A percentile compares a stretch with the other conserved stretches of the same genome.
Conservation (phyloP, 1,140 invertebrate genomes). For the Atta texana region DNA sequence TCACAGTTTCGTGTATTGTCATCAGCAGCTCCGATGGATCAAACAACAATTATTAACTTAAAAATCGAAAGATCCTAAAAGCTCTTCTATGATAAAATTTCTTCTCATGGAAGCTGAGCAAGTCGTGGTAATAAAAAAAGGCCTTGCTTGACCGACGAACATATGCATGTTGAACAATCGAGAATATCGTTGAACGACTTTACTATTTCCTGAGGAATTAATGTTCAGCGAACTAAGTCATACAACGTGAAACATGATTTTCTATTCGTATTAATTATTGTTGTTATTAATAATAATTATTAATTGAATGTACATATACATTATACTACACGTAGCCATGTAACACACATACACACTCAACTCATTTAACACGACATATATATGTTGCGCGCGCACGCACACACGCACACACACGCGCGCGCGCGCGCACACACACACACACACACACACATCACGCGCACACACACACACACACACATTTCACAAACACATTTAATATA, state of each 20-base stretch:
- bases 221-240: constrained; percentile 81
- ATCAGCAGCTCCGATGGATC: constrained; percentile 59
- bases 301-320: constrained; percentile 86
- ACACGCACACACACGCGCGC: neutral
- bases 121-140: constrained; percentile 63
- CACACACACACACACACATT: neutral
- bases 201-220: constrained; percentile 64
- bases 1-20: constrained; percentile 67
- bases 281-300: constrained; percentile 86
- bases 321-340: constrained; percentile 65
- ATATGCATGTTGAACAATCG: constrained; percentile 50
- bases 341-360: neutral
- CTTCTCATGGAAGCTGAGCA: constrained; percentile 47
- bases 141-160: constrained; percentile 66
- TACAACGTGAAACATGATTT: constrained; percentile 84
- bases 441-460: neutral
- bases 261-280: constrained; percentile 86
- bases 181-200: constrained; percentile 63
- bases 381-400: neutral
- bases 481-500: constrained; percentile 16
- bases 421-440: neutral
- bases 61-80: constrained; percentile 11
- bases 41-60: neutral
- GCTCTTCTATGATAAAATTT: constrained; percentile 46
- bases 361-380: neutral